Base-by-base conservation (phyloP, 2,113 vertebrate species). In the Willisornis vidua region DNA sequence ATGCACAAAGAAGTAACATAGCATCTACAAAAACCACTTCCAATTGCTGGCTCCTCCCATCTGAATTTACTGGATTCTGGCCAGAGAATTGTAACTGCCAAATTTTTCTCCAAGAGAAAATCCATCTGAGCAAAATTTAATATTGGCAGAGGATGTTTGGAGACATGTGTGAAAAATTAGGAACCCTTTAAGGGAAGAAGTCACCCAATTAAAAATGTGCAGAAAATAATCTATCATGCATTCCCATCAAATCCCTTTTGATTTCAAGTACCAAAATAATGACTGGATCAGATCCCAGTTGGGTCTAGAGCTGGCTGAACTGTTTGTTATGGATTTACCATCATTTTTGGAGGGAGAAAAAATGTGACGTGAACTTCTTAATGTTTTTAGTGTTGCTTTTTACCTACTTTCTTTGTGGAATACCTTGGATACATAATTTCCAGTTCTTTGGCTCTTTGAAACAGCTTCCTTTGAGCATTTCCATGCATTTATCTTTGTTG, bases 111-210 rank as follows among this genome's bases (percentile, higher is more conserved):
- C 79, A 84, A 76, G 46, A 90, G 83, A 96, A 96, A 97, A 96
- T 90, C 92, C 96, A 96, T 96, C 92, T 96, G 94, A 96, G 80
- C 88, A 95, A 89, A 89, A 93, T 96, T 84, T 93, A 93, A n/a
- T 93, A 82, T 95, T 96, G 95, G 94, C 96, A 96, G 87, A 93
- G 62, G 41, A 85, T 62, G 31, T 89, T 51, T 94, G 65, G 92
- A 92, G 90, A 94, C 96, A 96, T 96, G 94, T 96, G 93, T 93
- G 95, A 96, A 93, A 97, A 95, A 96, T 96, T 94, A 97, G 35
- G 16, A 79, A 51, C 51, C 43, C 95, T 95, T 97, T 94, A 93
- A 95, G 87, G 51, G 78, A 90, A 95, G 93, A 87, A 93, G 67
- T 85, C 82, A 48, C 81, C 66, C 95, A 95, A 96, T 95, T 97